Percentiles rank a stretch among this genome's conserved stretches.
These are phyloP conservation scores for Solenodon paradoxus DNA, from an alignment of 2,113 vertebrate species.

Conservation along the genomic window DNA sequence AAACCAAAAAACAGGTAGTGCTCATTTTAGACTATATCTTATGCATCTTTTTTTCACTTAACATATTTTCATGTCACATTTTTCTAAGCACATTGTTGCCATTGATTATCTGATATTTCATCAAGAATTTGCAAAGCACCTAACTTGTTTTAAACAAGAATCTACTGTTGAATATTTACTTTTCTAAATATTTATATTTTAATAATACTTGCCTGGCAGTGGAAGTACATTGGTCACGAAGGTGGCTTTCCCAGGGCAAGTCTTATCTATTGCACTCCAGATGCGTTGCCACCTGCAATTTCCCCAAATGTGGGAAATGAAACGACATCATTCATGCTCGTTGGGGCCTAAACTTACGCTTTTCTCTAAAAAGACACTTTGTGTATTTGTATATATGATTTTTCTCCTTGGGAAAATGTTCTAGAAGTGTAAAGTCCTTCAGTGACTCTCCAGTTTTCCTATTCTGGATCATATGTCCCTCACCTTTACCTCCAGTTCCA, in stretches of 20 bases:
- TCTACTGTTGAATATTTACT: neutral
- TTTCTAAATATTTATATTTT: neutral
- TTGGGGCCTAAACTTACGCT: no score
- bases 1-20: neutral
- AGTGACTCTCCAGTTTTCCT: neutral
- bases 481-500: neutral
- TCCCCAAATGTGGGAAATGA: no score
- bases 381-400: neutral
- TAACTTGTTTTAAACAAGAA: neutral
- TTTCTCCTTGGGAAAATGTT: conserved; percentile 5
- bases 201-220: neutral
- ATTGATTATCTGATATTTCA: neutral
- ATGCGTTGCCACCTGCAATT: no score
- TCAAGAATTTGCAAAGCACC: neutral
- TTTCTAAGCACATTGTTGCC: neutral
- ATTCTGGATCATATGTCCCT: neutral
- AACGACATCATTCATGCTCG: no score
- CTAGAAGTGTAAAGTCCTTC: neutral
- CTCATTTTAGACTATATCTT: neutral
- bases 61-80: neutral
- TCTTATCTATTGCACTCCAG: no score
- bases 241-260: no score
- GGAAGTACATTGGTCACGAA: no score
- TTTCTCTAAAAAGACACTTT: no score
- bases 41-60: neutral